Evolutionary conservation across 2,797 vertebrate species (phyloP), one percentile per base, ranked within the genome.

Genomic region (Tenualosa ilisha): DNA sequence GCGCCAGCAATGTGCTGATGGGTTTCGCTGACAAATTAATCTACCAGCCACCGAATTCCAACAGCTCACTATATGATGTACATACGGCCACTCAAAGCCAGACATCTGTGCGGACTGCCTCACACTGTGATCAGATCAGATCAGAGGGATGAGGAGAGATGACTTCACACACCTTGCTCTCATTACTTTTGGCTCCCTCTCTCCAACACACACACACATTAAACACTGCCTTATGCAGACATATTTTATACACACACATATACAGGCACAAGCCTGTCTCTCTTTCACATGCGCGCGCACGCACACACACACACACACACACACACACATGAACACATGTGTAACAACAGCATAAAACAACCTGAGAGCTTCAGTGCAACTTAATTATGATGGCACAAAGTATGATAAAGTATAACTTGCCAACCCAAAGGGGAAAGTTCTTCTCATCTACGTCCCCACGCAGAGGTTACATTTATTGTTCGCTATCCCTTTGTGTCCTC

Each of bases 101-200:
- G 72, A 79, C 17, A 79, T 79, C 72, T 79, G 72, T 46, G 37
- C 40, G 9, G 26, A 26, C 31, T 15, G 65, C 15, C 72, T 79
- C 72, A 79, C 72, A 40, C 37, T 72, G 65, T 15, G 15, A 79
- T 46, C 17, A 8, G 15, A 43, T 43, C 72, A 43, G 13, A 22
- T 15, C 31, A 79, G 17, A 79, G 72, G 12, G 37, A 20, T 22
- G 37, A 43, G 68, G 13, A 43, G 68, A 75, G 72, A 79, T 43
- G 72, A 79, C 43, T 79, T 17, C 46, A 75, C 85, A 82, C 87
- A 68, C 84, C 84, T 40, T 40, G 53, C 82, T 72, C 83, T 31
- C 51, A 13, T 68, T 15, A 3, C 15, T 24, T 24, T 26, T 31
- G 12, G 0, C 63, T 31, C 68, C 15, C 68, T 17, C 68, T 40